Evolutionary conservation across 2,113 vertebrate species (phyloP).

Genomic region (Mellivora capensis): DNA sequence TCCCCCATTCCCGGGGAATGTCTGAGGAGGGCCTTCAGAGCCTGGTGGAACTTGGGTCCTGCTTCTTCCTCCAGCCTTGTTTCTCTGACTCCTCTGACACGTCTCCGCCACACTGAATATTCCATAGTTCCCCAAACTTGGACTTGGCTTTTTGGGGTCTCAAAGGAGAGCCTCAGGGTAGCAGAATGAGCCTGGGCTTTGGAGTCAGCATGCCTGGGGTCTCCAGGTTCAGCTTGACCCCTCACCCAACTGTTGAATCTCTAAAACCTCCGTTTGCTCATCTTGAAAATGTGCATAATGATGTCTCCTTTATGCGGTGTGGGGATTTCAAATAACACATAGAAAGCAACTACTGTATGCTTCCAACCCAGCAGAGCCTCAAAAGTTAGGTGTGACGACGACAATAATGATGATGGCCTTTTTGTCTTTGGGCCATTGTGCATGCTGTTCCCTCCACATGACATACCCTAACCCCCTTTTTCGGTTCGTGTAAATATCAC

Average conservation of each 20-base stretch:
- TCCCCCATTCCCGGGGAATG: not conserved
- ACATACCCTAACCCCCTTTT: not conserved
- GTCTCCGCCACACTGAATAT: not conserved
- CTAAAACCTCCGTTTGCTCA: not conserved
- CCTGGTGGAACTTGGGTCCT: not conserved
- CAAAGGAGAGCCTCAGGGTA: not conserved
- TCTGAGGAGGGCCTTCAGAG: not conserved
- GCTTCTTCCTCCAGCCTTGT: not conserved
- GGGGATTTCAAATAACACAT: not conserved
- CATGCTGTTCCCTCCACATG: fast-evolving
- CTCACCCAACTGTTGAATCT: not conserved
- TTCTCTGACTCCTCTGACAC: not conserved
- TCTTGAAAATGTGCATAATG: not conserved
- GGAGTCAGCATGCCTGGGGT: not conserved
- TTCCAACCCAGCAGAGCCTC: not conserved
- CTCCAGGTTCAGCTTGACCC: not conserved
- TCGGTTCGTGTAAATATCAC: not conserved
- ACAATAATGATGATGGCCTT: not conserved
- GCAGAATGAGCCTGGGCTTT: not conserved
- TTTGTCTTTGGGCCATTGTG: not conserved
- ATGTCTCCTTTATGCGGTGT: not conserved
- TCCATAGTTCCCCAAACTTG: not conserved
- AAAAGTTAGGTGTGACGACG: not conserved
- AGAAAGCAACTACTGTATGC: not conserved
- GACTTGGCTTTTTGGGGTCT: not conserved